Conservation (phyloP, 1,140 invertebrate species). For the Drosophila sp. region DNA sequence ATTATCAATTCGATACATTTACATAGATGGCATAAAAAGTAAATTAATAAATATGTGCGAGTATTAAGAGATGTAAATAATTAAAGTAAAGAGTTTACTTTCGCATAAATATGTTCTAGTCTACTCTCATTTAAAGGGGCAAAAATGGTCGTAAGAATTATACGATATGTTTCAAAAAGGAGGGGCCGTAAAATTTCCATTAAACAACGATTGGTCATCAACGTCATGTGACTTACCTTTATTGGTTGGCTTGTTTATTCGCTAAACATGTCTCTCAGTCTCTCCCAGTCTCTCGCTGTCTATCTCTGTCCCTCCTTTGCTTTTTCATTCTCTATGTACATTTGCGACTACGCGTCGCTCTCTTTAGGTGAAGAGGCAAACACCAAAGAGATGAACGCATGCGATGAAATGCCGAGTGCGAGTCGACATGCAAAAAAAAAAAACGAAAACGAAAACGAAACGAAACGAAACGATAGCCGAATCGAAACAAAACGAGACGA, state of each 20-base stretch:
- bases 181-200: constrained; percentile 1
- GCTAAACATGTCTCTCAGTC: not conserved
- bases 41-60: not conserved
- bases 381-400: constrained; percentile 14
- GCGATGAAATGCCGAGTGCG: not conserved
- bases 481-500: not conserved
- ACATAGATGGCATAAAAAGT: not conserved
- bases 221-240: not conserved
- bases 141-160: not conserved
- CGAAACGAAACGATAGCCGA: constrained; percentile 1
- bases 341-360: not conserved
- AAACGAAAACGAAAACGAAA: constrained; percentile 1
- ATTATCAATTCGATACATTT: not conserved
- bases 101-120: too few relatives aligned
- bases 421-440: not conserved
- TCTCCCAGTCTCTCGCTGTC: not conserved
- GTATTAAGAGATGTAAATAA: constrained; percentile 2
- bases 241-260: constrained; percentile 17
- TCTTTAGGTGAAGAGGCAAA: constrained; percentile 21
- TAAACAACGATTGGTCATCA: constrained; percentile 28
- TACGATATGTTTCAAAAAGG: too few relatives aligned
- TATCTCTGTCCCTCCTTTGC: not conserved
- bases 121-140: not conserved
- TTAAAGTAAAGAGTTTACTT: not conserved
- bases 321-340: too few relatives aligned